A percentile compares a stretch with the other conserved stretches of the same genome.
phyloP scores from a whole-genome alignment of 2,888 invertebrate species.

The Leptinotarsa haldemani region DNA sequence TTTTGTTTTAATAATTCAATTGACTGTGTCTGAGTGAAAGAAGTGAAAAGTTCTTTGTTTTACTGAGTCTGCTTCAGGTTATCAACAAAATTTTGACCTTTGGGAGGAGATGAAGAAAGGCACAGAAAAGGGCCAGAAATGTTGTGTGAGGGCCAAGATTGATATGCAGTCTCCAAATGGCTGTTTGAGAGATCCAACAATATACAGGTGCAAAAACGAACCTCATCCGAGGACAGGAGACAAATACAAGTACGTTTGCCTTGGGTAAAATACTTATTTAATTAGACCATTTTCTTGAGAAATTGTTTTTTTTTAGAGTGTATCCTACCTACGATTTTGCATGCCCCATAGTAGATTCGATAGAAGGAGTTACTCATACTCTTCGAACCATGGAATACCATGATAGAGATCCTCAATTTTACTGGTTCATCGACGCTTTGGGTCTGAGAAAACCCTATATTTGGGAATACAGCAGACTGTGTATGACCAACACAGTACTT shows the following conservation, averaged over 20 bases:
- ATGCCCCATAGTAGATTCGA: conserved; percentile 97
- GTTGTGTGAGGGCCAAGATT: conserved; percentile 96
- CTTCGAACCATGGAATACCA: conserved; percentile 98
- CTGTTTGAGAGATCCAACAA: conserved; percentile 97
- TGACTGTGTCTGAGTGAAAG: neutral
- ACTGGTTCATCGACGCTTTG: conserved; percentile 93
- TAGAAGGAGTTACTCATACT: conserved; percentile 98
- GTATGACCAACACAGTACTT: conserved; percentile 98
- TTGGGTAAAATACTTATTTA: neutral
- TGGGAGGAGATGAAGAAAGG: conserved; percentile 98
- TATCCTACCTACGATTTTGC: conserved; percentile 99
- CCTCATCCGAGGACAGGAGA: conserved; percentile 92
- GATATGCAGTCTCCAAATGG: conserved; percentile 97
- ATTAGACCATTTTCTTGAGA: neutral
- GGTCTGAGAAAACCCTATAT: conserved; percentile 90
- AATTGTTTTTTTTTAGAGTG: conserved; percentile 73
- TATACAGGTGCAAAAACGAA: conserved; percentile 97
- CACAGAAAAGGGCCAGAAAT: conserved; percentile 81
- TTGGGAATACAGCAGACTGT: conserved; percentile 96
- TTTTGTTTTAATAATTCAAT: too few relatives aligned
- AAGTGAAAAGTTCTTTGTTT: conserved; percentile 18
- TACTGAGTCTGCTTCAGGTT: conserved; percentile 65
- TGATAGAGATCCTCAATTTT: conserved; percentile 97
- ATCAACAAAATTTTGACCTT: conserved; percentile 84
- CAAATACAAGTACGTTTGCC: conserved; percentile 86